These are phyloP conservation scores for Ophiothrix spiculata DNA, from an alignment of 35 echinoderm and acorn worm species.

Conservation along the genomic window DNA sequence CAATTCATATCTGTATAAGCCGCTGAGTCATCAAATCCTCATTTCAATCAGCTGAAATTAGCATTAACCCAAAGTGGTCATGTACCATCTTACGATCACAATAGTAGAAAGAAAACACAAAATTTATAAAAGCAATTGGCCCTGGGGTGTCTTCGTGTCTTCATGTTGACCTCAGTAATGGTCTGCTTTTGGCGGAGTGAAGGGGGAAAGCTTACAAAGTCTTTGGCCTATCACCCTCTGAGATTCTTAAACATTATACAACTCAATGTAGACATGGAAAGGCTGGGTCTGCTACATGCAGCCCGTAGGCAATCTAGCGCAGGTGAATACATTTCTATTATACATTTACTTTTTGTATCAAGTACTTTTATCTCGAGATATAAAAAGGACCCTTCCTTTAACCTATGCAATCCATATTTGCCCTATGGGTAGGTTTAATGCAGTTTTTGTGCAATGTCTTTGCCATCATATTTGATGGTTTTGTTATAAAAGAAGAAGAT, in stretches of 20 bases:
- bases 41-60: constrained; percentile 1
- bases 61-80: constrained; percentile 5
- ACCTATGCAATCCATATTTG: constrained; percentile 1
- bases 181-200: background rate
- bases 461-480: background rate
- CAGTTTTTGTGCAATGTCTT: background rate
- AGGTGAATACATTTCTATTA: constrained; percentile 12
- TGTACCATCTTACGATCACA: background rate
- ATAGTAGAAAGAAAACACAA: background rate
- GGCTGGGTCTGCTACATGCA: background rate
- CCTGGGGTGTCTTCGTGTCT: background rate
- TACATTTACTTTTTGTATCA: constrained; percentile 9
- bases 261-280: background rate
- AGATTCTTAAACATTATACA: background rate
- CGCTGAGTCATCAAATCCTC: background rate
- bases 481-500: background rate
- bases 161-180: background rate
- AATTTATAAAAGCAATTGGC: constrained; percentile 11
- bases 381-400: background rate
- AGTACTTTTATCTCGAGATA: background rate
- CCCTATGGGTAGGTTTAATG: background rate
- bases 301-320: background rate
- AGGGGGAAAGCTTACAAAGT: background rate
- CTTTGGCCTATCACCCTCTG: background rate
- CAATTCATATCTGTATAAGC: too few species aligned